Evolutionary conservation across 2,888 invertebrate species (phyloP), one percentile per base, ranked within the genome.

Genomic region (Torymus auratus): DNA sequence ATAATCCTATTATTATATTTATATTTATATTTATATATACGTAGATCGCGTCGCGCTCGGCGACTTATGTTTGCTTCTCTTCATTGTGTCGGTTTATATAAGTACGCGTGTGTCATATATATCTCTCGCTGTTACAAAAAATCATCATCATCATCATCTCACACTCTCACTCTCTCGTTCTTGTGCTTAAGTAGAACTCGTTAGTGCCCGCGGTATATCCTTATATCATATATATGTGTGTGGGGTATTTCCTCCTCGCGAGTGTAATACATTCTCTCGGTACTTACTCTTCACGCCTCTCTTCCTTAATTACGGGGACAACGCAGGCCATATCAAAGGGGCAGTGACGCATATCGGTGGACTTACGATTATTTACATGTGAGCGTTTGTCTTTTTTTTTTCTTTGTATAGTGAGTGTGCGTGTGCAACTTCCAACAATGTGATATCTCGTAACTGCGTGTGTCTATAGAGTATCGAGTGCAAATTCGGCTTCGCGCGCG

Each of bases 21-120:
- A n/a, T 64, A 61, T 68, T 64, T 58, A 64, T 75, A 53, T 64
- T n/a, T 56, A 23, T 69, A 28, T 28, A 28, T 28, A 41, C 41
- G 41, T 41, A 41, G 10, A 56, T 53, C 50, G 41, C 41, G 28
- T 75, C 61, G 55, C 68, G 28, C 61, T 58, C 53, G 15, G 61
- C 55, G 69, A 74, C 13, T 79, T 79, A 79, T 79, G 79, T 79
- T 79, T 79, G 70, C 60, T 79, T 74, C 50, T 74, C 53, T 79
- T 79, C 64, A 79, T 74, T 79, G 79, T 69, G 73, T 69, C 23
- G 23, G 55, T 61, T 20, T 61, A 15, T 52, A 41, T 17, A 41
- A 41, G 41, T 41, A 41, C 41, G 41, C 41, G 41, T 41, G 41
- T 41, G 41, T 41, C 41, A 41, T 41, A 41, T 41, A 41, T 41